Evolutionary conservation across 2,113 vertebrate genomes (phyloP), one percentile per base, ranked within the genome.

Genomic region (Lophius piscatorius): DNA sequence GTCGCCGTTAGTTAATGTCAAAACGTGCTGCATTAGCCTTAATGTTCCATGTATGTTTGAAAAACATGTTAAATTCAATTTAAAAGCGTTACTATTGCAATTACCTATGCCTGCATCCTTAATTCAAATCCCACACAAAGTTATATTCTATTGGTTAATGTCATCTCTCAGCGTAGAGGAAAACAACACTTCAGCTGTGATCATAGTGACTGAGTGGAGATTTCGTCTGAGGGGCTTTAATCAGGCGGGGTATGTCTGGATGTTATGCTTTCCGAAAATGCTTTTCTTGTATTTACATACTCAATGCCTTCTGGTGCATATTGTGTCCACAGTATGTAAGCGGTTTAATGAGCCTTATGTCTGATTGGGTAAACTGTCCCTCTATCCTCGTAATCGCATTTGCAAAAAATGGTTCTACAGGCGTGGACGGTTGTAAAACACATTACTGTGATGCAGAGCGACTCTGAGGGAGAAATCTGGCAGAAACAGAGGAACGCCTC

Each of bases 311-410:
- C 63, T 82, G 67, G 62, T 78, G 45, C 71, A 46, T 38, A 44
- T 50, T 62, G 49, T 38, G 74, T 63, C 71, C 35, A 49, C 45
- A 58, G 63, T 62, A 69, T 28, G 65, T 63, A 57, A 67, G 42
- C 36, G 50, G 11, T 68, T 57, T 72, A 75, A 75, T 74, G 66
- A 75, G 63, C 61, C 64, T n/a, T n/a, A 59, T 63, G 70, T 54
- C 55, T 63, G 61, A 77, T 31, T 54, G 57, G 45, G 13, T 33
- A 35, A 29, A 40, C 29, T 45, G 48, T 17, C 51, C 20, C 18
- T 23, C 23, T 39, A 18, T 63, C 42, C 31, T 33, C 28, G 17
- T 39, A 21, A 38, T 67, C 57, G 56, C 34, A 35, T 31, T 58
- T 34, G 63, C 13, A 22, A 44, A 36, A 42, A 36, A 60, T 6